Conservation (phyloP, 2,113 vertebrate genomes). For the Donacobius atricapilla region DNA sequence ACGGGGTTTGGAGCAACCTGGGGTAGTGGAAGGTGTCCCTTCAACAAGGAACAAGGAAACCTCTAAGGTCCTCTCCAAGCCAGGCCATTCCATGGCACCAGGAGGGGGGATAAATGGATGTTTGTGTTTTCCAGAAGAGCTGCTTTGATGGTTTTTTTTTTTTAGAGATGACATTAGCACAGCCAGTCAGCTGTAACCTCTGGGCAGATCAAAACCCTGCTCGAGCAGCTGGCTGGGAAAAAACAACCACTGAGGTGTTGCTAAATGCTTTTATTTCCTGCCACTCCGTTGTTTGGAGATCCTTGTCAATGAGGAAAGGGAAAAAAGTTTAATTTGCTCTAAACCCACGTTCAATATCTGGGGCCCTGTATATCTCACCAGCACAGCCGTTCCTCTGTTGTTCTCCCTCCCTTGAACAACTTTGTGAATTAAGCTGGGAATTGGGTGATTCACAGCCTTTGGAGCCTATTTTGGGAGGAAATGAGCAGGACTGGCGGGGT, state of each 20-base stretch:
- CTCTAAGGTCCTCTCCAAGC: not conserved
- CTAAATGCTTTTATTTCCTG: not conserved
- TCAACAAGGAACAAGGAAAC: not conserved
- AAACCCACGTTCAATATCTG: not conserved
- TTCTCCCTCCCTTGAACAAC: conserved; percentile 24
- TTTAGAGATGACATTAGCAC: not conserved
- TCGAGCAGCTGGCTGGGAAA: not conserved
- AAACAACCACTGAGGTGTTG: not conserved
- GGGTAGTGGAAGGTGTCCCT: rapidly evolving
- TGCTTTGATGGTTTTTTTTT: not conserved
- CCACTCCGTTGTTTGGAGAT: not conserved
- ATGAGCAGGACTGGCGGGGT: not conserved
- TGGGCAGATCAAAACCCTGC: not conserved
- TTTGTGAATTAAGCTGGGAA: conserved; percentile 50
- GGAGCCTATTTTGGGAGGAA: not conserved
- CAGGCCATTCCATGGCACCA: not conserved
- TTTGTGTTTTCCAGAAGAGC: not conserved
- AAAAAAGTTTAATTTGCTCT: not conserved
- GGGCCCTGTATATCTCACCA: not conserved
- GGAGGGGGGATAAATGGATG: not conserved
- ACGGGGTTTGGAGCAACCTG: not conserved
- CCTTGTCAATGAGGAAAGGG: not conserved
- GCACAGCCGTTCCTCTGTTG: not conserved
- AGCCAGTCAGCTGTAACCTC: not conserved
- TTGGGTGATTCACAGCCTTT: not conserved